Conservation (phyloP, 2,888 invertebrate species). For the Thecophora atra region DNA sequence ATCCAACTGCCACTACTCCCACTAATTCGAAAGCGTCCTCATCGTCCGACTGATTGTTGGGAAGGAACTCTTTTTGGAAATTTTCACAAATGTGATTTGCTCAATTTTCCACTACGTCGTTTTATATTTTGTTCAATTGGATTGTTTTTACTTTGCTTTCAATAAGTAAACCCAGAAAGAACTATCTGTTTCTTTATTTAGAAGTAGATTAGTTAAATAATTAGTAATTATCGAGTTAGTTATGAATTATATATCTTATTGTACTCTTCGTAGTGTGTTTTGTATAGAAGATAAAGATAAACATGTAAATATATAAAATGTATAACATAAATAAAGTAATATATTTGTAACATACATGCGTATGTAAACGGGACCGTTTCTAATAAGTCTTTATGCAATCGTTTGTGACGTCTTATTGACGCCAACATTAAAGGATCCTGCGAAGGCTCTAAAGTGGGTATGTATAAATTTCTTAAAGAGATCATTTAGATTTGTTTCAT, state of each 20-base stretch:
- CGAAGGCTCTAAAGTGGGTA: too few species aligned
- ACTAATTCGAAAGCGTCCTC: slow-evolving; percentile 16
- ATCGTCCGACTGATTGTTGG: slow-evolving; percentile 27
- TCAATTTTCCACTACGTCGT: neutral
- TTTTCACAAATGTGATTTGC: slow-evolving; percentile 35
- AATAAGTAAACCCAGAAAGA: neutral
- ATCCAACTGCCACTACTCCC: slow-evolving; percentile 35
- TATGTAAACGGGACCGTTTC: too few species aligned
- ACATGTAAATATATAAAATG: too few species aligned
- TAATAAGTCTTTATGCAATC: too few species aligned
- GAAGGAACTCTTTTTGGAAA: slow-evolving; percentile 22
- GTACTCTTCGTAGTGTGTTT: too few species aligned
- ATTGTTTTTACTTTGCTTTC: neutral
- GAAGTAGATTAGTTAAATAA: neutral
- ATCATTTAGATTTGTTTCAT: too few species aligned
- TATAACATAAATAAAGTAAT: too few species aligned
- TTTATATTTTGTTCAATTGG: neutral
- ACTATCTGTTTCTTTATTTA: neutral
- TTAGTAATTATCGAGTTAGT: slow-evolving; percentile 10
- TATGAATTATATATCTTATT: slow-evolving; percentile 2
- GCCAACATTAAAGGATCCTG: too few species aligned
- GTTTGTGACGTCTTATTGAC: too few species aligned
- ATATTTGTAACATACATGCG: too few species aligned
- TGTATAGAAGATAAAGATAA: too few species aligned
- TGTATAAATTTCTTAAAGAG: too few species aligned